Base-by-base conservation (phyloP, 2,797 vertebrate genomes). In the Brachyrhaphis roseni region DNA sequence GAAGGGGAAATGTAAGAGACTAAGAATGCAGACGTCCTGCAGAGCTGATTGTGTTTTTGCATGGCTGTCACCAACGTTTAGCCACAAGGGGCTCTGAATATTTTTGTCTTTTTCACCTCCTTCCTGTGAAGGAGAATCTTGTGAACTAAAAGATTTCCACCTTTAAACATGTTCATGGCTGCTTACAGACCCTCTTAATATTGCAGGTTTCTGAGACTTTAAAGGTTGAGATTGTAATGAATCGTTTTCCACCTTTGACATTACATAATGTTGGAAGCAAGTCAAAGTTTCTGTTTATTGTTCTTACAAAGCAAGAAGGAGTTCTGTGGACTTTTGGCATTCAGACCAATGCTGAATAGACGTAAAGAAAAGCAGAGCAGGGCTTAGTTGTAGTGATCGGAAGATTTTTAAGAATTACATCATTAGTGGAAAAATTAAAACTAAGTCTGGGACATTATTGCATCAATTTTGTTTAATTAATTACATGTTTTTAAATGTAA, bases 1-100 rank as follows among this genome's bases (percentile, higher is more conserved):
- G 7, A 72, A 28, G n/a, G 18, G 70, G 41, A 34, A 39, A 31
- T 53, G 71, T 83, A 77, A 81, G 18, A 39, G 62, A 39, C 18
- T 20, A 66, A 39, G 31, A 20, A 18, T 20, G 62, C 62, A 39
- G 15, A 62, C 15, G 15, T 13, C 28, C 59, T 34, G 15, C 59
- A 62, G 28, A 12, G 28, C 59, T 62, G 28, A 62, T 62, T 62
- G 13, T 16, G 26, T 59, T 16, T 23, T 31, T 59, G 57, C 16
- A 59, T 12, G 53, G 23, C 57, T 31, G 12, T 59, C 57, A 59
- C 57, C 28, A 62, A 62, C 13, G 31, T 62, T 62, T 34, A 62
- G 57, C 2, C 13, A 57, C 13, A 57, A 62, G 28, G 57, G 28
- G 13, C 57, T 62, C 28, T 2, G 13, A 62, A 5, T 11, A 28